Evolutionary conservation across 2,888 invertebrate genomes (phyloP).

Genomic region (Calameuta idolon): DNA sequence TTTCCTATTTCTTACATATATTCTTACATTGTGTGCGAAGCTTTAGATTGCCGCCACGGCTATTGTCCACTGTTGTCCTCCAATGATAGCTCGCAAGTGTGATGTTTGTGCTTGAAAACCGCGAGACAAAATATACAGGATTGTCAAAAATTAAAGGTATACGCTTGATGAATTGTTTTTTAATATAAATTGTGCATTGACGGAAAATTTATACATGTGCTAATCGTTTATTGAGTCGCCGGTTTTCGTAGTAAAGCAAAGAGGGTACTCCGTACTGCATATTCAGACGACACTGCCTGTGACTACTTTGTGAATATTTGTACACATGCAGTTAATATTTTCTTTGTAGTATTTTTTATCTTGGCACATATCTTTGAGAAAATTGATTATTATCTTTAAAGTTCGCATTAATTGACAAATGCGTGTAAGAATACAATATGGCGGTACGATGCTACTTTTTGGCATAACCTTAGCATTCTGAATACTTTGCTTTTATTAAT

Average conservation of each 20-base stretch:
- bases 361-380: background rate
- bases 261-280: background rate
- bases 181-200: background rate
- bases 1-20: background rate
- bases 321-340: background rate
- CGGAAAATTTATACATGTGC: background rate
- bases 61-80: slow-evolving; percentile 29
- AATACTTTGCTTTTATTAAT: background rate
- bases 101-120: slow-evolving; percentile 8
- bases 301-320: background rate
- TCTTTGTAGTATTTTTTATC: background rate
- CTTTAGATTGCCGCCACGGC: slow-evolving; percentile 32
- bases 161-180: background rate
- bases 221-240: background rate
- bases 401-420: background rate
- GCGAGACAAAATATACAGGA: background rate
- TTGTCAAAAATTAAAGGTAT: slow-evolving; percentile 1
- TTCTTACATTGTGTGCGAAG: background rate
- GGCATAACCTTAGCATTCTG: slow-evolving; percentile 35
- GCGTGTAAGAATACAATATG: slow-evolving; percentile 39
- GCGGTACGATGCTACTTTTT: slow-evolving; percentile 32
- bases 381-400: background rate
- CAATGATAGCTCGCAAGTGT: slow-evolving; percentile 16
- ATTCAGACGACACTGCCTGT: background rate
- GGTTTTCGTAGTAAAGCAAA: background rate